A percentile compares a stretch with the other conserved stretches of the same genome.
Evolutionary conservation across 2,113 vertebrate species (phyloP).

Genomic region (Hippocampus comes): DNA sequence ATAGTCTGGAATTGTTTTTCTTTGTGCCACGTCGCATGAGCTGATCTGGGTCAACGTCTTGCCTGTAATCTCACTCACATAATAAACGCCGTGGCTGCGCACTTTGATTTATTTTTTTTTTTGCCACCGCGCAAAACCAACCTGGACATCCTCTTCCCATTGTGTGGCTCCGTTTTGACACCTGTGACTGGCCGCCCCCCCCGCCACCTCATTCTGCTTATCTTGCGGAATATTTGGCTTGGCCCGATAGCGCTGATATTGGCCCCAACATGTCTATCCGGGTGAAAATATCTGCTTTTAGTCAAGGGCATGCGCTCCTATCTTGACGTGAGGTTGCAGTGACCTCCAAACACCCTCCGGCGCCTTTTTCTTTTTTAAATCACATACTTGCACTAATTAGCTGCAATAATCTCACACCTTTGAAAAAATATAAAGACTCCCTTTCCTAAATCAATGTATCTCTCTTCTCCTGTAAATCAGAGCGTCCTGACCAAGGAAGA

Average conservation of each 20-base stretch:
- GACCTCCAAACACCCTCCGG: slow-evolving; percentile 11
- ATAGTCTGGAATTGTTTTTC: slow-evolving; percentile 59
- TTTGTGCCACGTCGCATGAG: slow-evolving; percentile 58
- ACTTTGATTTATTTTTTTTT: slow-evolving; percentile 18
- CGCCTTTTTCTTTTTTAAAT: not conserved
- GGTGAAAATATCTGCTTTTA: slow-evolving; percentile 41
- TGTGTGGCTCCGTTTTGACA: slow-evolving; percentile 31
- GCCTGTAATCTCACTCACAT: slow-evolving; percentile 53
- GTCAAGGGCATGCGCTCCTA: slow-evolving; percentile 13
- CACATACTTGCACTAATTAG: not conserved
- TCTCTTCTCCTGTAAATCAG: slow-evolving; percentile 28
- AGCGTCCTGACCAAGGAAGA: slow-evolving; percentile 6
- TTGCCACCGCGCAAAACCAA: slow-evolving; percentile 30
- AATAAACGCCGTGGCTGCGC: slow-evolving; percentile 47
- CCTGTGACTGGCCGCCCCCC: slow-evolving; percentile 33
- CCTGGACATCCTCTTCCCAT: slow-evolving; percentile 41
- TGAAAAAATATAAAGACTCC: not conserved
- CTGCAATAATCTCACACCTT: not conserved
- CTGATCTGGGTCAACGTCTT: slow-evolving; percentile 65
- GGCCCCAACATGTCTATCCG: slow-evolving; percentile 22
- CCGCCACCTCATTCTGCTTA: slow-evolving; percentile 45
- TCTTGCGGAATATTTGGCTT: slow-evolving; percentile 62
- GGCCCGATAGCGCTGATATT: slow-evolving; percentile 34
- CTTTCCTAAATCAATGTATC: not conserved
- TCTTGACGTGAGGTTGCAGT: slow-evolving; percentile 8